Percentiles rank a stretch among this genome's conserved stretches.
phyloP scores from a whole-genome alignment of 2,888 invertebrate species.

The Malthinus flaveolus region DNA sequence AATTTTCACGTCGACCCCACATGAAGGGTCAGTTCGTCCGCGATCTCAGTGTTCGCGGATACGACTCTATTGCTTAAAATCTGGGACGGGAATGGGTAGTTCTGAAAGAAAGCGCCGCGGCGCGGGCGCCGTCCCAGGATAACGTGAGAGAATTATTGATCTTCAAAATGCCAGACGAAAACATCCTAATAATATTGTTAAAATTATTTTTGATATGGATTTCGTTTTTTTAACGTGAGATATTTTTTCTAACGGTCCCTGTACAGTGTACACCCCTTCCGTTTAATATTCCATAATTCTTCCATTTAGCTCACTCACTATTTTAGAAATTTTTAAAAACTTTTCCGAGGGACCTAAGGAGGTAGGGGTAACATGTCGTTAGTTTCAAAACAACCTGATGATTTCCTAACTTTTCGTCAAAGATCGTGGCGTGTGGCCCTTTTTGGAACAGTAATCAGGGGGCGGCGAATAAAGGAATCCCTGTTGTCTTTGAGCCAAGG shows the following conservation, averaged over 20 bases:
- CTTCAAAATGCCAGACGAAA: constrained; percentile 37
- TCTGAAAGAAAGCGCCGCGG: constrained; percentile 38
- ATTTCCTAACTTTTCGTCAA: no score
- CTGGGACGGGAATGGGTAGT: constrained; percentile 49
- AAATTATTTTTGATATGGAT: constrained; percentile 5
- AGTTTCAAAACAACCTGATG: no score
- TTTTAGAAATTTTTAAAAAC: no score
- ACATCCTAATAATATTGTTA: constrained; percentile 27
- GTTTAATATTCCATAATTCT: no score
- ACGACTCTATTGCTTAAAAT: constrained; percentile 44
- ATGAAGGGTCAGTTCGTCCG: constrained; percentile 42
- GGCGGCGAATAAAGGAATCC: no score
- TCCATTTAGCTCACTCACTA: no score
- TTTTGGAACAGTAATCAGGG: no score
- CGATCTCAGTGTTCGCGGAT: constrained; percentile 35
- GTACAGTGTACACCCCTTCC: not conserved
- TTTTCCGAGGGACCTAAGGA: no score
- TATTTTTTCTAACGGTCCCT: not conserved
- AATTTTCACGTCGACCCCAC: constrained; percentile 37
- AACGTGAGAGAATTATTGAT: constrained; percentile 48
- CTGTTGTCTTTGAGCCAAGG: no score
- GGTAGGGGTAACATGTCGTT: no score
- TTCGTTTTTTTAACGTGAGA: not conserved
- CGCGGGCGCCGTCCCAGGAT: constrained; percentile 48
- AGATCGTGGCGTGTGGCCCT: no score